Base-by-base conservation (phyloP, 2,888 invertebrate genomes). In the Amphipyra berbera region DNA sequence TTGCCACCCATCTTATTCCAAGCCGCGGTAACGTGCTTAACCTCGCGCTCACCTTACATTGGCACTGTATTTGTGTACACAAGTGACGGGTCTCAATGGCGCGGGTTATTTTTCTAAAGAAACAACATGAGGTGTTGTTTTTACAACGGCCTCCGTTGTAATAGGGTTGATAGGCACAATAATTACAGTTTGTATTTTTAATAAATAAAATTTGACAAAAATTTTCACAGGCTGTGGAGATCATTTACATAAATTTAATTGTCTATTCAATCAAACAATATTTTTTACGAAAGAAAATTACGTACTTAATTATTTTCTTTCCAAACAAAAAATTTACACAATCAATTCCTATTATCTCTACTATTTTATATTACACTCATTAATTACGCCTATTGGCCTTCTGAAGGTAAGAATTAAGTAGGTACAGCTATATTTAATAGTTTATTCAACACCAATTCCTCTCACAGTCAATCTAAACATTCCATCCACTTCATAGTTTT, bases 101-200 rank as follows among this genome's bases (percentile, higher is more conserved):
- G 65, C 50, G 44, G 37, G 53, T 76, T 65, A 68, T 66, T 78
- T 76, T 76, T 74, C 50, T 77, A 66, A 68, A 80, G 81, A 80
- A 80, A 72, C 68, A 56, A 54, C 60, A 59, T 50, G 47, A 41
- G 63, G 68, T 62, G 66, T 30, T 78, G 73, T 78, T 74, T 78
- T 74, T 66, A 56, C 68, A 70, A 52, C 45, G 63, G 37, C 70
- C 72, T 65, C 68, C 58, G 62, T 45, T 47, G 2, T n/a, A 10
- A 6, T 45, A 77, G 76, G 76, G 76, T 14, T 73, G 79, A 1
- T 37, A 44, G 40, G n/a, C 13, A 13, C 7, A 1, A 1, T 14
- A 0, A 40, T 13, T 40, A 7, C 13, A 13, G 0, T 46, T n/a
- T 10, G n/a, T 8, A 2, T 13, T 2, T 46, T 13, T 13, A 30